Conservation (phyloP, 92 coral and sea anemone genomes). For the Scolanthus callimorphus region DNA sequence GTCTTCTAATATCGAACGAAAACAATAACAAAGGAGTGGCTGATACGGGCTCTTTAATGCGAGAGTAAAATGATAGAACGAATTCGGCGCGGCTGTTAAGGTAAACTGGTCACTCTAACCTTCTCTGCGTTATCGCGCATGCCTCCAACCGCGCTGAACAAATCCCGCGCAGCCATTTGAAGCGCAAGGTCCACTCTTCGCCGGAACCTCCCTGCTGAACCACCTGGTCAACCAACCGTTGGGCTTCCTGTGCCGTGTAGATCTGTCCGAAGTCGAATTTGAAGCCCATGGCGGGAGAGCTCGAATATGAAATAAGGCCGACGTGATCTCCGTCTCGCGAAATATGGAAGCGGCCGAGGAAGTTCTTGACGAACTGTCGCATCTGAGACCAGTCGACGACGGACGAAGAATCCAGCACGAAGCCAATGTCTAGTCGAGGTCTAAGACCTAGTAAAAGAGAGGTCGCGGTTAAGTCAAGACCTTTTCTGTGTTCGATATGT, state of each 20-base stretch:
- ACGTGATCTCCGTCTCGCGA: constrained; percentile 32
- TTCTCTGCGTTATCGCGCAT: constrained; percentile 34
- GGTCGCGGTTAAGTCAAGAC: too few species aligned
- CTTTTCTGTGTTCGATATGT: too few species aligned
- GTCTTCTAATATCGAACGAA: too few species aligned
- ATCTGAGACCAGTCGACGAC: constrained; percentile 45
- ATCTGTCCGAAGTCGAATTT: constrained; percentile 40
- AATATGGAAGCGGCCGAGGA: constrained; percentile 35
- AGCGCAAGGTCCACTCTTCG: constrained; percentile 60
- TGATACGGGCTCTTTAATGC: too few species aligned
- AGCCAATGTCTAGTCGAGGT: constrained; percentile 50
- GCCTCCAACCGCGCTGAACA: constrained; percentile 49
- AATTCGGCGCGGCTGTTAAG: too few species aligned
- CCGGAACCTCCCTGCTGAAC: constrained; percentile 44
- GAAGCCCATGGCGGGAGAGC: constrained; percentile 48
- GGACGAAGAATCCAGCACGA: constrained; percentile 56
- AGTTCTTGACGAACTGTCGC: constrained; percentile 16
- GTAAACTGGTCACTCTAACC: too few species aligned
- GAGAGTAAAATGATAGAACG: too few species aligned
- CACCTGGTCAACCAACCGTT: constrained; percentile 32
- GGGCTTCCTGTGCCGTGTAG: constrained; percentile 22
- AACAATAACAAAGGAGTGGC: too few species aligned
- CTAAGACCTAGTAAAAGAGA: constrained; percentile 38
- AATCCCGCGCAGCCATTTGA: constrained; percentile 35
- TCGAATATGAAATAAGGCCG: constrained; percentile 61